Conservation (phyloP, 2,113 vertebrate species). For the Urocolius indicus region DNA sequence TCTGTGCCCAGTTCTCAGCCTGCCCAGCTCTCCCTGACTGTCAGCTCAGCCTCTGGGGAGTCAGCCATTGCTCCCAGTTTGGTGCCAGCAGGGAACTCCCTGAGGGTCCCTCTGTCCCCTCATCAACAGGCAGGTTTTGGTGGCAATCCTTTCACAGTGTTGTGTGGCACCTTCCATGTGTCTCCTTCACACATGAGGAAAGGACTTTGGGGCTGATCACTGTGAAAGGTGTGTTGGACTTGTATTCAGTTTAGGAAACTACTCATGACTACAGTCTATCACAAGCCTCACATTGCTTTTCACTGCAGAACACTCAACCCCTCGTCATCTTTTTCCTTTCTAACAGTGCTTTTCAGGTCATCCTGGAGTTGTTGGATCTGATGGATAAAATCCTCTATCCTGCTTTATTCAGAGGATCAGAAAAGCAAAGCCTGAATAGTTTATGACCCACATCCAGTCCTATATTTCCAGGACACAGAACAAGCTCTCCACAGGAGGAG, state of each 20-base stretch:
- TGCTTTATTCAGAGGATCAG: not conserved
- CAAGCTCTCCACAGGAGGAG: not conserved
- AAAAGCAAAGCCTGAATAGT: not conserved
- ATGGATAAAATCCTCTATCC: not conserved
- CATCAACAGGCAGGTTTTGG: too few species aligned
- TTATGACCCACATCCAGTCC: not conserved
- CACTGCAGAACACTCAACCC: not conserved
- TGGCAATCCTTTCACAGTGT: not conserved
- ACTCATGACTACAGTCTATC: too few species aligned
- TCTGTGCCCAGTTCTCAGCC: too few species aligned
- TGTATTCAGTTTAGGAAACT: not conserved
- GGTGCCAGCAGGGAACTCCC: too few species aligned
- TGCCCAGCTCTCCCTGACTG: too few species aligned
- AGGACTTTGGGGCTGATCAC: too few species aligned
- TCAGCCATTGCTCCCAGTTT: too few species aligned
- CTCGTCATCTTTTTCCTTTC: not conserved
- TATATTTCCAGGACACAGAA: not conserved
- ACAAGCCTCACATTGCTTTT: not conserved
- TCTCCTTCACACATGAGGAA: too few species aligned
- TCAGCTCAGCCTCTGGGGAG: too few species aligned
- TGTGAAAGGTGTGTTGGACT: too few species aligned
- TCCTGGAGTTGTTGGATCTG: not conserved
- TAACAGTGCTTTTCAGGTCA: not conserved
- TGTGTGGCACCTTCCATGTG: fast-evolving
- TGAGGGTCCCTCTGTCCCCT: too few species aligned